phyloP scores from a whole-genome alignment of 2,888 invertebrate genomes.

The Anarsia innoxiella region DNA sequence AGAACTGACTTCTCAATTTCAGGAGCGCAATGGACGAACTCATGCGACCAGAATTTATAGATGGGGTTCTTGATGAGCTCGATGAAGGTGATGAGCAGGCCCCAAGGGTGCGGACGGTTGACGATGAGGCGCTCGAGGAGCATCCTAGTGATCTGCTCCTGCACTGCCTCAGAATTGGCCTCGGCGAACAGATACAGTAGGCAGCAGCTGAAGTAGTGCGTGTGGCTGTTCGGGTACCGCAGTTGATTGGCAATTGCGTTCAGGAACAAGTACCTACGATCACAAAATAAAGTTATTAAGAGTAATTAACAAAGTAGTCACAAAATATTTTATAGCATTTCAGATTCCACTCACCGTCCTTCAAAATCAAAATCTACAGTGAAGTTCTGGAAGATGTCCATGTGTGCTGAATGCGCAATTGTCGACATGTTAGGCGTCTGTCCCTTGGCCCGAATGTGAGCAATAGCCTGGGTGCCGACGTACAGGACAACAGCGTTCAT shows the following conservation, averaged over 20 bases:
- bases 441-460: slow-evolving; percentile 91
- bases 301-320: too few species aligned
- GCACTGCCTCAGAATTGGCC: slow-evolving; percentile 97
- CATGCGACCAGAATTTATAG: slow-evolving; percentile 99
- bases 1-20: slow-evolving; percentile 97
- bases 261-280: slow-evolving; percentile 96
- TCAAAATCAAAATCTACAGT: slow-evolving; percentile 98
- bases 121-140: slow-evolving; percentile 97
- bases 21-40: slow-evolving; percentile 99
- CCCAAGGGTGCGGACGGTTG: slow-evolving; percentile 99
- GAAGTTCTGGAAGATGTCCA: slow-evolving; percentile 99
- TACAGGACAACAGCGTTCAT: slow-evolving; percentile 98
- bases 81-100: slow-evolving; percentile 97
- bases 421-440: slow-evolving; percentile 96
- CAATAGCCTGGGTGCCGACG: slow-evolving; percentile 97
- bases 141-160: slow-evolving; percentile 98
- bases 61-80: slow-evolving; percentile 98
- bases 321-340: too few species aligned
- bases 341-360: slow-evolving; percentile 82
- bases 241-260: slow-evolving; percentile 99
- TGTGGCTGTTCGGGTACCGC: slow-evolving; percentile 99
- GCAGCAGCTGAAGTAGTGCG: slow-evolving; percentile 99
- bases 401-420: slow-evolving; percentile 98
- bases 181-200: slow-evolving; percentile 97
- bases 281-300: too few species aligned